Evolutionary conservation across 2,113 vertebrate genomes (phyloP).

Genomic region (Anguilla japonica): DNA sequence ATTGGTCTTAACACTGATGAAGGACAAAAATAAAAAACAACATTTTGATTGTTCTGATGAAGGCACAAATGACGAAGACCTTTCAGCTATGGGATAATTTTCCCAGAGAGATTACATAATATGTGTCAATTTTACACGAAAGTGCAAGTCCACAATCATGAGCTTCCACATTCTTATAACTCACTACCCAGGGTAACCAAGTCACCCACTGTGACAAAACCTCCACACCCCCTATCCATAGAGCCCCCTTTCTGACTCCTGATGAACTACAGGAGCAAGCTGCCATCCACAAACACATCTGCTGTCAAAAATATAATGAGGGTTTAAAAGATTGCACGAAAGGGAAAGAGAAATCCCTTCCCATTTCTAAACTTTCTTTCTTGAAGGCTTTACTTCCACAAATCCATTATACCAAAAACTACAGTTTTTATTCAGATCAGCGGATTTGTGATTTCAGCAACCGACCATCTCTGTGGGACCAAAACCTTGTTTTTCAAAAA

Average conservation of each 20-base stretch:
- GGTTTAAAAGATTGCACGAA: slow-evolving; percentile 3
- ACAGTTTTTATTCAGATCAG: neutral
- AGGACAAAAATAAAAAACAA: neutral
- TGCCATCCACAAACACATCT: slow-evolving; percentile 28
- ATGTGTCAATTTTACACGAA: neutral
- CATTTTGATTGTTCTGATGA: slow-evolving; percentile 12
- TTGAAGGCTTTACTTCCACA: neutral
- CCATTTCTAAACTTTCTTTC: neutral
- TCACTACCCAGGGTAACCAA: neutral
- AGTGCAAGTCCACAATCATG: neutral
- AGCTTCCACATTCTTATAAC: neutral
- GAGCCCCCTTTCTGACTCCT: neutral
- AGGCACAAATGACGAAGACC: slow-evolving; percentile 13
- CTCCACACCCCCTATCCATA: slow-evolving; percentile 3
- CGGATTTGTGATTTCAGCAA: neutral
- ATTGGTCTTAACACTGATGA: no score
- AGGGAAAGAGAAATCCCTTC: neutral
- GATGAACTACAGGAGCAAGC: neutral
- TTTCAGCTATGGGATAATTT: slow-evolving; percentile 3
- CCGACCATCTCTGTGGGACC: neutral
- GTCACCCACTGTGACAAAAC: neutral
- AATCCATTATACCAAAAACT: neutral
- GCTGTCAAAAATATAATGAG: slow-evolving; percentile 12
- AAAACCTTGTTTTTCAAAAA: neutral
- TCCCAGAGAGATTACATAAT: neutral